Conservation (phyloP, 2,888 invertebrate genomes). For the Phengaris arion region DNA sequence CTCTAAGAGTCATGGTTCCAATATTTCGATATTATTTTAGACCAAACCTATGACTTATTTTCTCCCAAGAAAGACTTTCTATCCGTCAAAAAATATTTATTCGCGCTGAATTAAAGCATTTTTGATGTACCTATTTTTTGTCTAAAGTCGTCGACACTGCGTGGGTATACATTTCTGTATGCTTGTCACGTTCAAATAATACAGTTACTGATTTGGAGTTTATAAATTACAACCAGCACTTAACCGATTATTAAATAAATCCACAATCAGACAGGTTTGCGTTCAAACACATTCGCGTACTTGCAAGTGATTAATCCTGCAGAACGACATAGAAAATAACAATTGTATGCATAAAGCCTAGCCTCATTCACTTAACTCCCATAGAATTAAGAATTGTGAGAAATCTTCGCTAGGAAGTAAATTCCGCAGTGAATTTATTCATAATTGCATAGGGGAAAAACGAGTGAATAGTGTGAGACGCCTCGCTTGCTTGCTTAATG, state of each 20-base stretch:
- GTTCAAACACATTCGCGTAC: background rate
- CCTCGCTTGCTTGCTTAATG: slow-evolving; percentile 27
- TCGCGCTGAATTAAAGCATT: background rate
- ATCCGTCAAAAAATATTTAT: background rate
- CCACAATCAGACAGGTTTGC: slow-evolving; percentile 8
- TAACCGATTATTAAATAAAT: slow-evolving; percentile 18
- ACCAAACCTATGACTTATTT: background rate
- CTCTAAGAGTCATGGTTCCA: too few species aligned
- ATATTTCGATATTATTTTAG: background rate
- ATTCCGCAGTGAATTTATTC: slow-evolving; percentile 26
- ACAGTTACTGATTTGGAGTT: slow-evolving; percentile 13
- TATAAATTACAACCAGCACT: slow-evolving; percentile 15
- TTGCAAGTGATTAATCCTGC: background rate
- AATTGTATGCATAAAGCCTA: slow-evolving; percentile 23
- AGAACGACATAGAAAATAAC: background rate
- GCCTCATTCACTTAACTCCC: slow-evolving; percentile 17
- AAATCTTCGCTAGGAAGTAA: slow-evolving; percentile 27
- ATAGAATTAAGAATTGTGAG: slow-evolving; percentile 26
- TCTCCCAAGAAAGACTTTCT: background rate
- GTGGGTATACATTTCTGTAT: slow-evolving; percentile 16
- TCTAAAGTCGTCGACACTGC: slow-evolving; percentile 20
- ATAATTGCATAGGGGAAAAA: slow-evolving; percentile 27
- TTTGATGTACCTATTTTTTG: slow-evolving; percentile 28
- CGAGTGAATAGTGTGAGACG: slow-evolving; percentile 21
- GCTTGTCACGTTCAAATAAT: slow-evolving; percentile 5